A percentile compares a stretch with the other conserved stretches of the same genome.
Conservation (phyloP, 2,888 invertebrate species). For the Nesidiocoris tenuis region DNA sequence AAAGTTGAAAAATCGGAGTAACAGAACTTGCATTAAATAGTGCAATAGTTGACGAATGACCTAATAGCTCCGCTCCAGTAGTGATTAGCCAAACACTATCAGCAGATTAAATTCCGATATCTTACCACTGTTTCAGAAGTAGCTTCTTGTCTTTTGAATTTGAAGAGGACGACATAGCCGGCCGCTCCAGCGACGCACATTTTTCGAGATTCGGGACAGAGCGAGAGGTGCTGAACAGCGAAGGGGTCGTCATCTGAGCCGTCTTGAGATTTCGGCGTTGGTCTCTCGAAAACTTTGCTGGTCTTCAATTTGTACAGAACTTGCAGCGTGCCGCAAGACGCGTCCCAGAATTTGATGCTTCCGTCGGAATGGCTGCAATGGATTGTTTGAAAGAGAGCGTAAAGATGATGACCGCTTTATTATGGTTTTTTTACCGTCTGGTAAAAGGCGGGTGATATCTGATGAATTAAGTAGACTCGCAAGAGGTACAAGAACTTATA, state of each 20-base stretch:
- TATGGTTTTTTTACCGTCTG: no score
- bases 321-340: slow-evolving; percentile 92
- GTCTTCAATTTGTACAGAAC: slow-evolving; percentile 97
- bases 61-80: no score
- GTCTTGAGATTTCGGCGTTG: slow-evolving; percentile 65
- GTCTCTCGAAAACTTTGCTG: slow-evolving; percentile 83
- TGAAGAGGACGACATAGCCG: slow-evolving; percentile 92
- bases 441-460: no score
- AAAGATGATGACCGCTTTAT: no score
- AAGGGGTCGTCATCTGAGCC: slow-evolving; percentile 79
- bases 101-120: no score
- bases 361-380: slow-evolving; percentile 91
- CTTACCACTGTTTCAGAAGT: slow-evolving; percentile 74
- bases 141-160: slow-evolving; percentile 89
- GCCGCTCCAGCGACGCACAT: slow-evolving; percentile 89
- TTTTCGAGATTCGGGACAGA: slow-evolving; percentile 90
- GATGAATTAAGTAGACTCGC: no score
- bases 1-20: slow-evolving; percentile 52
- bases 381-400: no score
- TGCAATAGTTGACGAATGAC: no score
- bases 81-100: no score
- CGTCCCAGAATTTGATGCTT: slow-evolving; percentile 98
- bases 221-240: slow-evolving; percentile 82
- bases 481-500: no score
- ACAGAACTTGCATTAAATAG: no score